Conservation (phyloP, 2,113 vertebrate species). For the Phaethon lepturus region DNA sequence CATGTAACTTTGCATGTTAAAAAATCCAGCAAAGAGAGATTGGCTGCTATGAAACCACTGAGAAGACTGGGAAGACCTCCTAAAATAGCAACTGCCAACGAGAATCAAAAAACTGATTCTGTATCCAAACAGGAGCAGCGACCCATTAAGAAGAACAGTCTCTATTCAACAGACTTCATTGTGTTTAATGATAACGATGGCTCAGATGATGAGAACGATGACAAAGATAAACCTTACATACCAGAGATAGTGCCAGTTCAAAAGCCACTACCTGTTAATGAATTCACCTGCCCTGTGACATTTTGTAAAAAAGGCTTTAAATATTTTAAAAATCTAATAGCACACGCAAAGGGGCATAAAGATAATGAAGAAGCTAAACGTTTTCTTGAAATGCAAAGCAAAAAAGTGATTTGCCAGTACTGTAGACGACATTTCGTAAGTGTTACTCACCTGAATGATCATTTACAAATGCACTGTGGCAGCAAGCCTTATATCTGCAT, state of each 20-base stretch:
- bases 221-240: slow-evolving; percentile 82
- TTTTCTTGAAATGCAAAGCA: slow-evolving; percentile 95
- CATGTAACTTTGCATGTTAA: slow-evolving; percentile 97
- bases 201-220: slow-evolving; percentile 77
- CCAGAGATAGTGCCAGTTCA: slow-evolving; percentile 68
- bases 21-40: slow-evolving; percentile 92
- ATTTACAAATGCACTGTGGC: slow-evolving; percentile 96
- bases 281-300: slow-evolving; percentile 90
- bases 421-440: slow-evolving; percentile 94
- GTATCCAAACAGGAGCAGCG: slow-evolving; percentile 80
- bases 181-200: slow-evolving; percentile 77
- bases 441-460: slow-evolving; percentile 93
- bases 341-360: slow-evolving; percentile 90
- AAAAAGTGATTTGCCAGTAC: slow-evolving; percentile 97
- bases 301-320: slow-evolving; percentile 93
- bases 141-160: slow-evolving; percentile 84
- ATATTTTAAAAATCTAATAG: slow-evolving; percentile 94
- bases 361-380: slow-evolving; percentile 92
- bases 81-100: slow-evolving; percentile 76
- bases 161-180: slow-evolving; percentile 82
- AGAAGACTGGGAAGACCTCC: slow-evolving; percentile 84
- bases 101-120: slow-evolving; percentile 79
- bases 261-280: slow-evolving; percentile 77
- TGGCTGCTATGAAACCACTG: slow-evolving; percentile 91
- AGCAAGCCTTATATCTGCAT: slow-evolving; percentile 96